A percentile compares a stretch with the other conserved stretches of the same genome.
phyloP scores from a whole-genome alignment of 2,113 vertebrate species.

The Sceloporus tristichus region DNA sequence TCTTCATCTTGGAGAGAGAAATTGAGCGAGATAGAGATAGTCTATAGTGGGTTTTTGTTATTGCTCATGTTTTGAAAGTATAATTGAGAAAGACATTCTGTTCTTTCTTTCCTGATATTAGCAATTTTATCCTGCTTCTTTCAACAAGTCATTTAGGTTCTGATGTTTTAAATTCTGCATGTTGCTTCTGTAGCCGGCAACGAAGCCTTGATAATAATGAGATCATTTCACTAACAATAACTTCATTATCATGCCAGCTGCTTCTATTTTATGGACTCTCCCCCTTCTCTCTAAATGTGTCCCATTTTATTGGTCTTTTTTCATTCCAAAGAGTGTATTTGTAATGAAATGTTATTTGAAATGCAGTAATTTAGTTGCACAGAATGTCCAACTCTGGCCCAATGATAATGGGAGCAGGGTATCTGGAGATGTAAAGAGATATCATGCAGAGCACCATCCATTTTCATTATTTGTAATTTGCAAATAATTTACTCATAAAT shows the following conservation, averaged over 20 bases:
- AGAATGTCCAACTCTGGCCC: background rate
- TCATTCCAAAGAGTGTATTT: background rate
- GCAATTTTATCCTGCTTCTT: background rate
- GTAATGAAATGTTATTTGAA: conserved; percentile 17
- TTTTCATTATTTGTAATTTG: background rate
- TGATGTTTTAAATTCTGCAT: conserved; percentile 37
- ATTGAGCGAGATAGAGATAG: background rate
- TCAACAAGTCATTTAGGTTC: background rate
- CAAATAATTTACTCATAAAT: background rate
- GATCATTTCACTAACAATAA: conserved; percentile 34
- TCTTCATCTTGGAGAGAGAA: background rate
- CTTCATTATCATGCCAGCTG: conserved; percentile 9
- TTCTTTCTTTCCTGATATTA: background rate
- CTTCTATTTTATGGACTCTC: background rate
- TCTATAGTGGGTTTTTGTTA: background rate
- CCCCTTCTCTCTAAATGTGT: background rate
- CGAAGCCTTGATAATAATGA: background rate
- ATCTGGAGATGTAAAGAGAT: background rate
- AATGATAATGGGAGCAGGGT: background rate
- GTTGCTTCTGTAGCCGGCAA: conserved; percentile 28
- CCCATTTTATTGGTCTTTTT: background rate
- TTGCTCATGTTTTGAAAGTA: background rate
- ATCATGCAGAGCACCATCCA: background rate
- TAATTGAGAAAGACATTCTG: conserved; percentile 16
- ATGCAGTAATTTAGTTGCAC: background rate